phyloP scores from a whole-genome alignment of 2,797 vertebrate species.

The Agapornis canus region DNA sequence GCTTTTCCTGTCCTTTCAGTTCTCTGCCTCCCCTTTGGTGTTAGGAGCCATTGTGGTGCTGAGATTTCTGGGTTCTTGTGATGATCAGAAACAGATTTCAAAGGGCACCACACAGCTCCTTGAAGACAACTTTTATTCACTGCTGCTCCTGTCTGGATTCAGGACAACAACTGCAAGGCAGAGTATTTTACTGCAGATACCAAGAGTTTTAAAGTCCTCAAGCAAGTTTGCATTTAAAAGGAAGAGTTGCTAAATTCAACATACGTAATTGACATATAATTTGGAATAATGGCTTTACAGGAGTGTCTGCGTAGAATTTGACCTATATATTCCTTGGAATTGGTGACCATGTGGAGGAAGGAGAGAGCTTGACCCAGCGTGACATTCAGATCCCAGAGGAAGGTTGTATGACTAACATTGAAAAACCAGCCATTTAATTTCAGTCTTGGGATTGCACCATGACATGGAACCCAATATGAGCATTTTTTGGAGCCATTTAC shows the following conservation, averaged over 20 bases:
- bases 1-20: neutral
- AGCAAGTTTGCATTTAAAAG: slow-evolving; percentile 42
- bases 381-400: slow-evolving; percentile 36
- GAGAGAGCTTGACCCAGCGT: slow-evolving; percentile 46
- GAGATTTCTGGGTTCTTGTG: neutral
- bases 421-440: slow-evolving; percentile 19
- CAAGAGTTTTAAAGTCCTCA: slow-evolving; percentile 21
- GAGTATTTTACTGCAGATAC: neutral
- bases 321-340: slow-evolving; percentile 54
- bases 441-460: slow-evolving; percentile 9
- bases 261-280: slow-evolving; percentile 28
- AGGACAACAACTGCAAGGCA: neutral
- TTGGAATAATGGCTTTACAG: slow-evolving; percentile 57
- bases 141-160: neutral
- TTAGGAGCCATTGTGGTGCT: neutral
- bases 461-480: neutral
- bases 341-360: slow-evolving; percentile 18
- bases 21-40: neutral
- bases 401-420: slow-evolving; percentile 35
- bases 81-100: neutral
- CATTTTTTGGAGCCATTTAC: neutral
- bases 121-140: neutral
- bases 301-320: slow-evolving; percentile 47
- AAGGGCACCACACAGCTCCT: neutral
- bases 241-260: slow-evolving; percentile 63